Evolutionary conservation across 2,888 invertebrate genomes (phyloP), one percentile per base, ranked within the genome.

Genomic region (Trachelus tabidus): DNA sequence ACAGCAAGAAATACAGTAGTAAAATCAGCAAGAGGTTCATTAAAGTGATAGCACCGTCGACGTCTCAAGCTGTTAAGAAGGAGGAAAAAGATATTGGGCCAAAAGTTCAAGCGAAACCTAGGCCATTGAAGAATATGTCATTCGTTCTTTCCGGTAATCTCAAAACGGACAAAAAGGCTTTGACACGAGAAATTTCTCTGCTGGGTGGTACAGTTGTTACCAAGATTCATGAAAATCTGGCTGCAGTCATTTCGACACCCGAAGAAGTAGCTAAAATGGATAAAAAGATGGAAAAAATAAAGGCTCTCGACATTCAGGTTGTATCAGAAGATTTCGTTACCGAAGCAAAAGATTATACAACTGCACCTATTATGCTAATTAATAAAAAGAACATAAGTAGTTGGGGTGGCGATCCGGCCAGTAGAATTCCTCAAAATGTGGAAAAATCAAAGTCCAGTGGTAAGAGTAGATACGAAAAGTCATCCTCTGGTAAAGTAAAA

Each of bases 291-390:
- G 87, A 92, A 34, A 94, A 95, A 79, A 96, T 95, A 0, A 92
- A 95, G 89, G 92, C 93, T 0, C 90, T 93, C 11, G 95, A 96
- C 81, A 94, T 98, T 84, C 97, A 97, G 91, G 95, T 98, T 3
- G 95, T 98, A 2, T 94, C 96, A 12, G 94, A 95, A 85, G 94
- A 95, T 73, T 97, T 96, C 89, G 89, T 98, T 0, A 95, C 96
- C 80, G 93, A 94, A 81, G 94, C 94, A 31, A 92, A 94, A 76
- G 92, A 93, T 34, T 94, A 95, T 83, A 93, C 93, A 0, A 94
- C 95, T 0, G 92, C 94, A 35, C 93, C 95, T 71, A 92, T 96
- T 3, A 93, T 94, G 79, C 92, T 95, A 9, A 94, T 97, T 76
- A 93, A 93, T 80, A 94, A 95, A 83, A 95, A 96, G 89, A 95